A percentile compares a stretch with the other conserved stretches of the same genome.
Conservation (phyloP, 2,797 vertebrate species). For the Zenarchopterus dispar region DNA sequence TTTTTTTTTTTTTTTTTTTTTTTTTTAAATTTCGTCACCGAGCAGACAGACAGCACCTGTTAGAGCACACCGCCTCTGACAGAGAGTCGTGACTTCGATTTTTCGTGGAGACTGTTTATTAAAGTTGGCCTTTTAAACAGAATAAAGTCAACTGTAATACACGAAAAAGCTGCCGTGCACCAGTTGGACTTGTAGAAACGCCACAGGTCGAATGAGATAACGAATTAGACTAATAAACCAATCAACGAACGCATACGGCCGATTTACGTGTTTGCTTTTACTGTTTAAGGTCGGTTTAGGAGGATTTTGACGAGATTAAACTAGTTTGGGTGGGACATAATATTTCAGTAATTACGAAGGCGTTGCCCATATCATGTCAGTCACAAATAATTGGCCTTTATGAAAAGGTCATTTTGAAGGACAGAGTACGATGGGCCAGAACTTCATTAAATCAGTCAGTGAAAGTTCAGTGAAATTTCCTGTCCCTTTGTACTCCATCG, state of each 20-base stretch:
- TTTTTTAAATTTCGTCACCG: background rate
- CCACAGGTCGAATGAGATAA: conserved; percentile 12
- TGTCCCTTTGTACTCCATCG: background rate
- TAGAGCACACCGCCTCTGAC: conserved; percentile 59
- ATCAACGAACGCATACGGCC: background rate
- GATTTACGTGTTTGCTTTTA: background rate
- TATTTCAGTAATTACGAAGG: conserved; percentile 7
- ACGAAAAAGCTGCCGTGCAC: background rate
- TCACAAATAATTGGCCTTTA: conserved; percentile 53
- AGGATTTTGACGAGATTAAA: background rate
- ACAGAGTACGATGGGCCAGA: conserved; percentile 58
- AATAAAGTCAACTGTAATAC: conserved; percentile 10
- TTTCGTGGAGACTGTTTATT: conserved; percentile 45
- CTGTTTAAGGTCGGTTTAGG: background rate
- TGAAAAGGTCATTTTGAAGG: conserved; percentile 90
- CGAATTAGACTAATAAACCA: background rate
- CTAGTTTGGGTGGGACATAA: background rate
- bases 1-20: no score
- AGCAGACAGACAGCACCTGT: conserved; percentile 78
- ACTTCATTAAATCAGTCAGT: conserved; percentile 11
- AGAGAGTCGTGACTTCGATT: conserved; percentile 73
- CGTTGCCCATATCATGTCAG: conserved; percentile 16
- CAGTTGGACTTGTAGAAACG: background rate
- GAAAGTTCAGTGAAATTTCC: conserved; percentile 39
- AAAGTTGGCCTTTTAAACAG: conserved; percentile 36